Conservation (phyloP, 2,888 invertebrate genomes). For the Tetranychus truncatus region DNA sequence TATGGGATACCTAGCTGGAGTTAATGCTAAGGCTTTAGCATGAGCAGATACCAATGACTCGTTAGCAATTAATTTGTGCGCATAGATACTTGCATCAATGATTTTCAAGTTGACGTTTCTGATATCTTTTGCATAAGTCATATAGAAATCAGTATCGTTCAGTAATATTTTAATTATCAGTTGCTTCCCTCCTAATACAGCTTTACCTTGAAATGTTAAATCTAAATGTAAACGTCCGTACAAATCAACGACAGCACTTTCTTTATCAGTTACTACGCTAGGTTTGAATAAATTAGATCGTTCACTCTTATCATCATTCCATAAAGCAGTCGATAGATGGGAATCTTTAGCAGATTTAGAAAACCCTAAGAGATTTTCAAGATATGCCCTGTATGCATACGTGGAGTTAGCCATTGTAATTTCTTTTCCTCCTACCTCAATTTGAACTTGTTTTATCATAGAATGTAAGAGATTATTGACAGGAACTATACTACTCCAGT, state of each 20-base stretch:
- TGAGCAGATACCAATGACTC: not conserved
- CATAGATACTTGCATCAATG: not conserved
- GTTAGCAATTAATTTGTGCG: not conserved
- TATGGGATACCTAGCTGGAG: slow-evolving; percentile 6
- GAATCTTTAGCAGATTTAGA: not conserved
- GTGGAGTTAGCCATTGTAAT: not conserved
- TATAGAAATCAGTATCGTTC: no score
- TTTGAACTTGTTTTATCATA: slow-evolving; percentile 2
- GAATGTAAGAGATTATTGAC: slow-evolving; percentile 3
- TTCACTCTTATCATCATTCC: no score
- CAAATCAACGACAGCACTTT: not conserved
- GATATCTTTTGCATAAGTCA: no score
- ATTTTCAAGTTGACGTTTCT: no score
- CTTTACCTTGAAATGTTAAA: not conserved
- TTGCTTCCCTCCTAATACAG: not conserved
- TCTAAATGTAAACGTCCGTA: not conserved
- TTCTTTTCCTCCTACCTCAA: not conserved
- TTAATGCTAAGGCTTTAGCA: not conserved
- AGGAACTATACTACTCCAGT: not conserved
- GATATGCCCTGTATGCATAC: slow-evolving; percentile 8
- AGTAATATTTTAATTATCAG: no score
- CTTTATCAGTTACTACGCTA: not conserved
- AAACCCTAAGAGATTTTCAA: not conserved
- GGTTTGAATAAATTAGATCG: not conserved
- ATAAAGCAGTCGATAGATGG: not conserved